Conservation (phyloP, 2,797 vertebrate genomes). For the Amblyraja radiata region DNA sequence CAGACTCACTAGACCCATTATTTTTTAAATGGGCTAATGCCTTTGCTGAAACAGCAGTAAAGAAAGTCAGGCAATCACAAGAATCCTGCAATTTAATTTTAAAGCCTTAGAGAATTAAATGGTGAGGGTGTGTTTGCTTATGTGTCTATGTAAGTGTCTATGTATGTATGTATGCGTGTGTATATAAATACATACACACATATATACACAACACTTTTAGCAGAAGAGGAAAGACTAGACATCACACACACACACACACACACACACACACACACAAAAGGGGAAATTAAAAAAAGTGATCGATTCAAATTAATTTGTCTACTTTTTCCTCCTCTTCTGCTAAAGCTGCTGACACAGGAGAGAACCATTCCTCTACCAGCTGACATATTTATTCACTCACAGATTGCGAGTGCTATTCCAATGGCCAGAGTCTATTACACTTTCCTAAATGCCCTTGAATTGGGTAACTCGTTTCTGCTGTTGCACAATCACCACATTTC, state of each 20-base stretch:
- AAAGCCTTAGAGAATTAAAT: conserved; percentile 31
- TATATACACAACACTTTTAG: too few relatives aligned
- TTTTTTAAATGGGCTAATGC: conserved; percentile 35
- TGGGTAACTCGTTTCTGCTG: too few relatives aligned
- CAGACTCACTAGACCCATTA: conserved; percentile 4
- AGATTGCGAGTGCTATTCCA: too few relatives aligned
- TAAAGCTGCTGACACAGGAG: conserved; percentile 18
- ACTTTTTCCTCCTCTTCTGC: background rate
- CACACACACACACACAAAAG: background rate
- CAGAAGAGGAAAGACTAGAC: too few relatives aligned
- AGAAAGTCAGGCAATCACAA: conserved; percentile 30
- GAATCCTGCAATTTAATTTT: conserved; percentile 26
- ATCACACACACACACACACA: too few relatives aligned
- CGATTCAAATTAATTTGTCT: background rate
- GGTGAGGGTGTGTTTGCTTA: background rate
- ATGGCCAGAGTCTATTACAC: too few relatives aligned
- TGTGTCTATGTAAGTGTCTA: too few relatives aligned
- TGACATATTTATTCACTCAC: background rate
- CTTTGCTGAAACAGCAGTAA: conserved; percentile 29
- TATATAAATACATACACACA: too few relatives aligned
- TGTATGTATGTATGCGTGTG: too few relatives aligned
- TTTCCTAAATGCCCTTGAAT: too few relatives aligned
- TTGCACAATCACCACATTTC: too few relatives aligned
- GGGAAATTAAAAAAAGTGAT: conserved; percentile 15
- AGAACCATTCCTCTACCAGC: background rate